Conservation (phyloP, 2,888 invertebrate genomes). For the Portevinia maculata region DNA sequence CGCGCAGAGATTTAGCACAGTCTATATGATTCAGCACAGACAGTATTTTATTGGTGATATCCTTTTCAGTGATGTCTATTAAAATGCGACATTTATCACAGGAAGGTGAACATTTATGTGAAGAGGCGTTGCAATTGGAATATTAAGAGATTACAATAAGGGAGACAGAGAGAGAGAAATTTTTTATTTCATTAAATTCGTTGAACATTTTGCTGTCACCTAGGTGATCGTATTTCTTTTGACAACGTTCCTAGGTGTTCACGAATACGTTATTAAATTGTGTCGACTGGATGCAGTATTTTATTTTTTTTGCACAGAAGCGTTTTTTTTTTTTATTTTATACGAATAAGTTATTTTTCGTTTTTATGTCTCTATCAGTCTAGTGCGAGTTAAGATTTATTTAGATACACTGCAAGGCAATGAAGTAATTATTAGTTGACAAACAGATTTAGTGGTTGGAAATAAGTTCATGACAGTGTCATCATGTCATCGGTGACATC, state of each 20-base stretch:
- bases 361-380: background rate
- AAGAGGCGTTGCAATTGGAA: slow-evolving; percentile 3
- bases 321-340: background rate
- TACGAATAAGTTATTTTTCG: background rate
- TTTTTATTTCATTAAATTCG: background rate
- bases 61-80: slow-evolving; percentile 41
- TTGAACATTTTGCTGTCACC: slow-evolving; percentile 26
- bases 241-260: slow-evolving; percentile 35
- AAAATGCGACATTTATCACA: slow-evolving; percentile 47
- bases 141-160: slow-evolving; percentile 13
- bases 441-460: slow-evolving; percentile 28
- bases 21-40: slow-evolving; percentile 39
- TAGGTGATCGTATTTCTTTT: slow-evolving; percentile 45
- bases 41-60: slow-evolving; percentile 23
- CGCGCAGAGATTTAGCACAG: background rate
- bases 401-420: slow-evolving; percentile 13
- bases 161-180: background rate
- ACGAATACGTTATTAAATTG: slow-evolving; percentile 23
- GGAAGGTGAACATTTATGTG: slow-evolving; percentile 34
- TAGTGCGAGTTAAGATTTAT: slow-evolving; percentile 14
- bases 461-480: slow-evolving; percentile 35
- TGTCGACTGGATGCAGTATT: slow-evolving; percentile 11
- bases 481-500: slow-evolving; percentile 42
- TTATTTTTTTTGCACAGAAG: slow-evolving; percentile 21
- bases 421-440: slow-evolving; percentile 20